Base-by-base conservation (phyloP, 2,888 invertebrate genomes). In the Petrophora chlorosata region DNA sequence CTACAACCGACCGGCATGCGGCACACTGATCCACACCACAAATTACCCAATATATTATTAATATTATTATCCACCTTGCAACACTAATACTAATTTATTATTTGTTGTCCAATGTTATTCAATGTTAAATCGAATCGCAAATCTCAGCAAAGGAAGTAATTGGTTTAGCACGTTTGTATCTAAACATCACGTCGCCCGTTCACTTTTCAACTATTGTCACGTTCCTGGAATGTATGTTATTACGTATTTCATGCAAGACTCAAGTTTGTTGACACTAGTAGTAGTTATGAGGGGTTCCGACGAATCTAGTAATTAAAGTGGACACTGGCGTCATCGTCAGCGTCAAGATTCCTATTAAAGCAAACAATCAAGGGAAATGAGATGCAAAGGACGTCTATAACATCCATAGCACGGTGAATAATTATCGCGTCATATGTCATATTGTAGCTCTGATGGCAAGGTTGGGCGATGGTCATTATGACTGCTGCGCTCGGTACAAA, bases 121-220 rank as follows among this genome's bases (percentile, higher is more conserved):
- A 17, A 43, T 16, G 40, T 26, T 28, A 42, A 36, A 19, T 28
- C 14, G 16, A 32, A 22, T 25, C 23, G 41, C 19, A 46, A 15
- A 30, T 35, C 14, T 29, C 12, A 16, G 10, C 25, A 41, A 40
- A 45, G 51, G 45, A 40, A 45, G 48, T 50, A 48, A 57, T 53
- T 29, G 44, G 35, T 30, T 50, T 38, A 56, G 67, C 83, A 85
- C 81, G 83, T 85, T 71, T 69, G 66, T 68, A 70, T 65, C 61
- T 59, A 63, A 76, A 75, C 65, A 70, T 69, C 79, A 82, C 77
- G 79, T 80, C 56, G 65, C 53, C n/a, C 50, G 53, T 55, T 60
- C 52, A 57, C 63, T 69, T 72, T 75, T 63, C 53, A 67, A 66
- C 66, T 70, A 79, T 78, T 76, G 79, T 83, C 87, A 86, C 87